Conservation (phyloP, 2,888 invertebrate species). For the Unio pictorum region DNA sequence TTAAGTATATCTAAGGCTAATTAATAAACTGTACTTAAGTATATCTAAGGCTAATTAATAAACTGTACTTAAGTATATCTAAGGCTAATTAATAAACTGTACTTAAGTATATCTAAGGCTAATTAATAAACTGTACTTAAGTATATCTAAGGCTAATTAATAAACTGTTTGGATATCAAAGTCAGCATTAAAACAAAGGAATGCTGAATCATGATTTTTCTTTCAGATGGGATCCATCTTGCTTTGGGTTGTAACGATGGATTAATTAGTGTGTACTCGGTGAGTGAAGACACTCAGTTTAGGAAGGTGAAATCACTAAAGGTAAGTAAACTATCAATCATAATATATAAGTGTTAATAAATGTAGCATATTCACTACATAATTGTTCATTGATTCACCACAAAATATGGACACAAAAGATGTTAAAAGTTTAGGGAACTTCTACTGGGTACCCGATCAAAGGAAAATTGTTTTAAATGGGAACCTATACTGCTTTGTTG, state of each 20-base stretch:
- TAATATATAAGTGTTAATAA: too few species aligned
- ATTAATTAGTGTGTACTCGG: conserved; percentile 85
- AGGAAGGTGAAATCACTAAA: conserved; percentile 68
- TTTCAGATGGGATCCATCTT: conserved; percentile 86
- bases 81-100: too few species aligned
- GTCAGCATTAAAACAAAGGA: background rate
- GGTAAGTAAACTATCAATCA: conserved; percentile 37
- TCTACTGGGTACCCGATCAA: too few species aligned
- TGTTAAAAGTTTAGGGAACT: too few species aligned
- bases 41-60: too few species aligned
- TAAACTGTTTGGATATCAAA: background rate
- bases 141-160: too few species aligned
- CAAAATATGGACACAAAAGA: too few species aligned
- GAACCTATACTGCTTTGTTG: too few species aligned
- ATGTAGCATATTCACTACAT: too few species aligned
- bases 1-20: background rate
- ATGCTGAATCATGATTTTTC: conserved; percentile 9
- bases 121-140: too few species aligned
- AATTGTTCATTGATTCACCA: too few species aligned
- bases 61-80: background rate
- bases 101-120: background rate
- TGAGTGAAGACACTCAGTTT: conserved; percentile 72
- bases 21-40: background rate
- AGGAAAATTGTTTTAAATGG: too few species aligned
- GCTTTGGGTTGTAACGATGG: conserved; percentile 94